A percentile compares a stretch with the other conserved stretches of the same genome.
Conservation (phyloP, 2,797 vertebrate genomes). For the Rhadinocentrus ornatus region DNA sequence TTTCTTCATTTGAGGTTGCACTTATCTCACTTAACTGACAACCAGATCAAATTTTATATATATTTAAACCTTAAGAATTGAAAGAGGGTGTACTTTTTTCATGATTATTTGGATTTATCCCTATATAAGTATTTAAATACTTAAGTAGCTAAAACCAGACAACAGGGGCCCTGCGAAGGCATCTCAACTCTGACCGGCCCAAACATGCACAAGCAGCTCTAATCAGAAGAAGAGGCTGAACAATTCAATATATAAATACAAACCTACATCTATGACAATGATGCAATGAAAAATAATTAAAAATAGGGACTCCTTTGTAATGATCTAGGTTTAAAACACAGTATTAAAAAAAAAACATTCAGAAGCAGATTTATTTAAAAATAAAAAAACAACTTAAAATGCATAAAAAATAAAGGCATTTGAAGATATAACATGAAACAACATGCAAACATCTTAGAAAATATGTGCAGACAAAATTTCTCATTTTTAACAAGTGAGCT, state of each 20-base stretch:
- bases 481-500: conserved; percentile 45
- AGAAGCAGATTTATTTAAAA: conserved; percentile 78
- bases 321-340: background rate
- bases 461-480: conserved; percentile 40
- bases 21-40: too few species aligned
- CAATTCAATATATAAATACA: background rate
- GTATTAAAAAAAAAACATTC: conserved; percentile 21
- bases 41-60: background rate
- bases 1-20: too few species aligned
- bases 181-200: conserved; percentile 39
- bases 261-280: background rate
- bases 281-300: background rate
- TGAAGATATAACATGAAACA: conserved; percentile 54
- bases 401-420: conserved; percentile 74
- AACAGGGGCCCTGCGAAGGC: conserved; percentile 17
- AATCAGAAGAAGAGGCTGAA: background rate
- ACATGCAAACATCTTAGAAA: conserved; percentile 70
- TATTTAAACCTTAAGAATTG: background rate
- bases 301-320: background rate
- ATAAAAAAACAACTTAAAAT: conserved; percentile 75
- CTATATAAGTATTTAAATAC: conserved; percentile 39
- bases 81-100: background rate
- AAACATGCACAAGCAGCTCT: conserved; percentile 39
- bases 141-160: conserved; percentile 48
- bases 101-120: conserved; percentile 10